Percentiles rank a stretch among this genome's conserved stretches.
These are phyloP conservation scores for Forbesichthys papilliferus DNA, from an alignment of 2,113 vertebrate species.

Conservation along the genomic window DNA sequence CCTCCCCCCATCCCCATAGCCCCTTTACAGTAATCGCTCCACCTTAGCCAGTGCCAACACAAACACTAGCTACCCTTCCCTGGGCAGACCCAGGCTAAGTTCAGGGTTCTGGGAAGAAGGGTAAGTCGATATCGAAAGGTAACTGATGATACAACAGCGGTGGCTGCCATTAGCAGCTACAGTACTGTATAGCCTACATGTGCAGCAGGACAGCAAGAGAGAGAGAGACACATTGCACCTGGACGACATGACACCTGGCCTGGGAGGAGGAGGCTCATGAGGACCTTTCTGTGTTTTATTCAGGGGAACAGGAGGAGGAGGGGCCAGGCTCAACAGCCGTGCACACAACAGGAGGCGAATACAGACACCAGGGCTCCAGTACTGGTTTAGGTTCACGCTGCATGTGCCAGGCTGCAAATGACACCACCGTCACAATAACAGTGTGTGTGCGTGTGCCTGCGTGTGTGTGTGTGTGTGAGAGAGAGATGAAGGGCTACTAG, in stretches of 20 bases:
- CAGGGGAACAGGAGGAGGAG: conserved; percentile 73
- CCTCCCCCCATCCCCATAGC: neutral
- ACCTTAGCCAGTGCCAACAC: neutral
- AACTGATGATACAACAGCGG: conserved; percentile 5
- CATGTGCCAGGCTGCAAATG: neutral
- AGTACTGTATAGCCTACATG: conserved; percentile 10
- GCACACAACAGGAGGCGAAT: conserved; percentile 40
- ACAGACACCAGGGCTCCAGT: conserved; percentile 17
- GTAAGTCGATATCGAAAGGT: conserved; percentile 37
- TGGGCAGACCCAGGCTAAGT: neutral
- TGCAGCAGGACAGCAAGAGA: conserved; percentile 4
- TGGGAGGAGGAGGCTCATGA: conserved; percentile 52
- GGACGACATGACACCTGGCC: conserved; percentile 46
- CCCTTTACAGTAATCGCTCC: neutral
- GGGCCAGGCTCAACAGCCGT: conserved; percentile 45
- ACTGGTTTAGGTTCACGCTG: conserved; percentile 2
- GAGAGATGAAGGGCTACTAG: conserved; percentile 2
- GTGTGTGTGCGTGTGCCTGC: neutral
- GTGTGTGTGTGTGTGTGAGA: neutral
- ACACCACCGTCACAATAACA: too few relatives aligned
- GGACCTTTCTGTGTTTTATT: conserved; percentile 73
- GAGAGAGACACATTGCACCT: too few relatives aligned
- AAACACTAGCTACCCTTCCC: neutral
- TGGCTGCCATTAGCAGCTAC: neutral
- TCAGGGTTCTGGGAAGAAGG: conserved; percentile 15